Evolutionary conservation across 2,888 invertebrate genomes (phyloP), one percentile per base, ranked within the genome.

Genomic region (Sinopyrophorus schimmeli): DNA sequence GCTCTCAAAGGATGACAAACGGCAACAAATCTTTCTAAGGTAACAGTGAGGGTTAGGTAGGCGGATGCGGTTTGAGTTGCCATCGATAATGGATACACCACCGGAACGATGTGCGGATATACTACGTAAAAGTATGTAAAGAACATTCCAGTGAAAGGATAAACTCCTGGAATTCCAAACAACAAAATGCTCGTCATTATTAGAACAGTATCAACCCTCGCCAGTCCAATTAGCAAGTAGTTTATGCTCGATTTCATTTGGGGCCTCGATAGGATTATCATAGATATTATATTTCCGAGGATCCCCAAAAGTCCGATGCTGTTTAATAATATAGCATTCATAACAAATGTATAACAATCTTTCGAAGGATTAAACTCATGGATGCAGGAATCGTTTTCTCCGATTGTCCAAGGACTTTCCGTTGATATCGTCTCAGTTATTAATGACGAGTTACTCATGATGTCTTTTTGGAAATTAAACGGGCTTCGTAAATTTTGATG

Each of bases 231-330:
- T 51, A 98, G 81, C 67, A 96, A 82, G 73, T 93, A 92, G 75
- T 96, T 96, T 68, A 96, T 92, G 68, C 95, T 94, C 48, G 93
- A 93, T 65, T 91, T 84, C 96, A 97, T 96, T 74, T 95, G 89
- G 14, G 94, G 93, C 42, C 93, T 82, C 47, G 92, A 89, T 38
- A 95, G 78, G 61, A 95, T 93, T 52, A 94, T 84, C 80, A 92
- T 90, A 24, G 94, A 87, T 44, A 96, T 86, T 47, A 89, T 81
- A 75, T 95, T 96, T 56, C 95, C 96, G 28, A 92, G 79, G 53
- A 95, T 82, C 3, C 95, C 96, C 64, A 87, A 84, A 15, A 88
- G 73, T 47, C 89, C 90, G 62, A 94, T 83, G 32, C 83, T 73
- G 72, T 91, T 92, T 46, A 92, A 78, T 58, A 92, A 76, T 57